These are phyloP conservation scores for Pachyrhynchus sulphureomaculatus DNA, from an alignment of 1,140 invertebrate genomes.

Conservation along the genomic window DNA sequence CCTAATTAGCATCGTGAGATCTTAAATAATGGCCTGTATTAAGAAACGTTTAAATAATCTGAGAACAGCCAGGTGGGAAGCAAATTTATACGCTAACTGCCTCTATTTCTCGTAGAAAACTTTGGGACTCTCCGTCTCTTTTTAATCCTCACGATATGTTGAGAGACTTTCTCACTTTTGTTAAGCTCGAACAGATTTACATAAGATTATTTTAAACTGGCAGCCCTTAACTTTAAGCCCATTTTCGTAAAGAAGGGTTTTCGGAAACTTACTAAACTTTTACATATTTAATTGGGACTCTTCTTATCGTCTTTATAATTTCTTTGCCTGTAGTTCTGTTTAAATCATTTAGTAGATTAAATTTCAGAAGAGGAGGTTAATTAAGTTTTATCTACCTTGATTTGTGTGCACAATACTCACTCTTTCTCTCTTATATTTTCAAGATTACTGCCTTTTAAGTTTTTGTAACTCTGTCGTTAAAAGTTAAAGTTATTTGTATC, in stretches of 20 bases:
- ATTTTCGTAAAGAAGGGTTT: slow-evolving; percentile 36
- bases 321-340: slow-evolving; percentile 30
- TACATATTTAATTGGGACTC: slow-evolving; percentile 45
- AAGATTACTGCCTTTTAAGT: too few species aligned
- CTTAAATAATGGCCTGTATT: slow-evolving; percentile 52
- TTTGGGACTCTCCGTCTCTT: slow-evolving; percentile 11
- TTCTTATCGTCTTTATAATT: slow-evolving; percentile 36
- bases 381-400: slow-evolving; percentile 13
- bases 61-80: slow-evolving; percentile 50
- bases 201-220: slow-evolving; percentile 50
- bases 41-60: slow-evolving; percentile 53
- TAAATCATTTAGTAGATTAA: slow-evolving; percentile 30
- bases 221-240: slow-evolving; percentile 45
- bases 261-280: slow-evolving; percentile 40
- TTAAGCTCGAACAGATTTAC: slow-evolving; percentile 47
- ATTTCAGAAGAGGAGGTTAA: slow-evolving; percentile 12
- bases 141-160: slow-evolving; percentile 1
- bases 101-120: slow-evolving; percentile 46
- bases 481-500: too few species aligned
- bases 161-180: slow-evolving; percentile 30
- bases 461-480: too few species aligned
- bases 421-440: too few species aligned
- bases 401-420: neutral
- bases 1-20: slow-evolving; percentile 50
- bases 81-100: slow-evolving; percentile 50